phyloP scores from a whole-genome alignment of 2,113 vertebrate species.

The Prunella fulvescens region DNA sequence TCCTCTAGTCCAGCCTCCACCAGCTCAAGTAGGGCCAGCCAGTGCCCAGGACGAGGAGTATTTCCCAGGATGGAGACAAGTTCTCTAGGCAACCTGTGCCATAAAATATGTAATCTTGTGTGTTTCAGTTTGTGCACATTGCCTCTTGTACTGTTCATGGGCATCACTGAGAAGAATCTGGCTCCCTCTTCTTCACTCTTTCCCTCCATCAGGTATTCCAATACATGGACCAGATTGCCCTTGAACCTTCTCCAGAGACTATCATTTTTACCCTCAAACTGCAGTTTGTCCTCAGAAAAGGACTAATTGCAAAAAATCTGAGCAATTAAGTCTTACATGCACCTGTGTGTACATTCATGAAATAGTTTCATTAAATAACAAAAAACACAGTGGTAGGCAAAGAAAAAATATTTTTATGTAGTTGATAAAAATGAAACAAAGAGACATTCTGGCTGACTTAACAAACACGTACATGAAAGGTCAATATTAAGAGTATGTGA shows the following conservation, averaged over 20 bases:
- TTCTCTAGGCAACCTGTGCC: background rate
- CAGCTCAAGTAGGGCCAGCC: background rate
- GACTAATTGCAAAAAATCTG: background rate
- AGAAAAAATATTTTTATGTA: background rate
- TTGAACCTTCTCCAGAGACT: background rate
- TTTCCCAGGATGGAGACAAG: background rate
- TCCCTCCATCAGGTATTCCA: background rate
- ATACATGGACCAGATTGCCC: background rate
- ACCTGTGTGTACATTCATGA: background rate
- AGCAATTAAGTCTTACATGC: background rate
- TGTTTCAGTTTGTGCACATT: background rate
- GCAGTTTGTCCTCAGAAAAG: background rate
- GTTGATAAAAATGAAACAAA: background rate
- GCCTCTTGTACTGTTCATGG: background rate
- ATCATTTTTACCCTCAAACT: background rate
- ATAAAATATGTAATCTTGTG: background rate
- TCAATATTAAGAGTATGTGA: background rate
- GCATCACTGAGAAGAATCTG: background rate
- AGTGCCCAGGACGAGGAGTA: accelerated
- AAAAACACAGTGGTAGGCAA: background rate
- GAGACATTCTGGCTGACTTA: background rate
- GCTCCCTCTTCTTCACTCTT: background rate
- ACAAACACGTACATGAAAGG: background rate
- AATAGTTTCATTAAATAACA: background rate
- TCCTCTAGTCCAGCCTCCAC: background rate